A percentile compares a stretch with the other conserved stretches of the same genome.
phyloP scores from a whole-genome alignment of 2,888 invertebrate genomes.

The Synergus laeviventris region DNA sequence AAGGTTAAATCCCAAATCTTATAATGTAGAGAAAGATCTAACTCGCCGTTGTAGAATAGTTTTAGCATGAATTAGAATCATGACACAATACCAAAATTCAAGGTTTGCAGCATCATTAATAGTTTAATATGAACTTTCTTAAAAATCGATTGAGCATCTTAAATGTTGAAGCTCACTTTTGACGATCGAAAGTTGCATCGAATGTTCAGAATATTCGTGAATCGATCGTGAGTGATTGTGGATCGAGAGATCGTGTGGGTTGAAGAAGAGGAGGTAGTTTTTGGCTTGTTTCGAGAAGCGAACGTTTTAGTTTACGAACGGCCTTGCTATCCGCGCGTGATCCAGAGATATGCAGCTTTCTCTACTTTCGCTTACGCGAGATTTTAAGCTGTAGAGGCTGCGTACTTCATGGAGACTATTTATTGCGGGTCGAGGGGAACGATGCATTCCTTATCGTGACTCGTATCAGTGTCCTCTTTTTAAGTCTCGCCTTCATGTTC shows the following conservation, averaged over 20 bases:
- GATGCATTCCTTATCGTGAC: constrained; percentile 28
- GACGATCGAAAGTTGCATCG: neutral
- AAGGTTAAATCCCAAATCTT: neutral
- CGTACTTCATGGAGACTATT: constrained; percentile 40
- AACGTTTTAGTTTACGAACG: constrained; percentile 40
- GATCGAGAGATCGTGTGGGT: neutral
- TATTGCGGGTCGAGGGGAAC: constrained; percentile 42
- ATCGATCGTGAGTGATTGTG: constrained; percentile 1
- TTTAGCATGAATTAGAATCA: neutral
- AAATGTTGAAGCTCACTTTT: neutral
- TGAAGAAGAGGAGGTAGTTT: neutral
- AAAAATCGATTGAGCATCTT: neutral
- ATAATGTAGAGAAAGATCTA: neutral
- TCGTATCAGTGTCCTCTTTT: constrained; percentile 30
- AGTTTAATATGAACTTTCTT: neutral
- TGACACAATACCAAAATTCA: neutral
- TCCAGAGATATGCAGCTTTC: constrained; percentile 67
- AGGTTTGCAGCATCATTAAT: neutral
- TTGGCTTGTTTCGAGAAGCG: constrained; percentile 7
- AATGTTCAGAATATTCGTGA: neutral
- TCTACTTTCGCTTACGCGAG: constrained; percentile 74
- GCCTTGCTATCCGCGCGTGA: constrained; percentile 45
- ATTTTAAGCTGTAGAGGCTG: constrained; percentile 63
- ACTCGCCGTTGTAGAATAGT: neutral
- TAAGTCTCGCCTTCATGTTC: neutral